Percentiles rank a stretch among this genome's conserved stretches.
These are phyloP conservation scores for Podarcis lilfordi DNA, from an alignment of 2,797 vertebrate genomes.

Conservation along the genomic window DNA sequence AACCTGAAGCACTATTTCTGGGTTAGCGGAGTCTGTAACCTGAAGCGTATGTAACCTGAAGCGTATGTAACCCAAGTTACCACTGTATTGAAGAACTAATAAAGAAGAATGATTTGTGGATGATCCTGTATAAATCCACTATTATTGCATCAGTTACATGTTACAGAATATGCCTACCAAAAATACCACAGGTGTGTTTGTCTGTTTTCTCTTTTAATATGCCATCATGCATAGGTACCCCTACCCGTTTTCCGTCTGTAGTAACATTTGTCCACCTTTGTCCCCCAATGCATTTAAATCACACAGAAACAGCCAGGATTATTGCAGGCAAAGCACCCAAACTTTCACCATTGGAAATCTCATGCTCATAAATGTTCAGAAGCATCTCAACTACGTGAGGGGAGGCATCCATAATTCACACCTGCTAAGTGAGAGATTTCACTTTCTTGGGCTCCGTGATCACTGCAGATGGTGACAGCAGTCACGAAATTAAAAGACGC, in stretches of 20 bases:
- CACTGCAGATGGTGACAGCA: too few species aligned
- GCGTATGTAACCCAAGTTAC: too few species aligned
- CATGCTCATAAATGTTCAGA: constrained; percentile 20
- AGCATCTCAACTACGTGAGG: constrained; percentile 11
- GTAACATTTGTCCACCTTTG: constrained; percentile 23
- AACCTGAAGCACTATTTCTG: too few species aligned
- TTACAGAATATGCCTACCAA: not conserved
- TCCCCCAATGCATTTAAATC: constrained; percentile 9
- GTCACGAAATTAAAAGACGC: too few species aligned
- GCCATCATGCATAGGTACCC: not conserved
- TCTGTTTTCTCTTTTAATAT: not conserved
- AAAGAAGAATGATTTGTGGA: too few species aligned
- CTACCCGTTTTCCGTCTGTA: not conserved
- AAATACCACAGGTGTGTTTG: not conserved
- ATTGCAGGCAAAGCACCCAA: not conserved
- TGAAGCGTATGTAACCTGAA: too few species aligned
- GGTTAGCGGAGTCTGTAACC: too few species aligned
- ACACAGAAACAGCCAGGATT: constrained; percentile 14
- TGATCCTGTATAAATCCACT: too few species aligned
- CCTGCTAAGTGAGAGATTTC: too few species aligned
- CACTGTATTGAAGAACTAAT: too few species aligned
- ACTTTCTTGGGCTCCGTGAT: too few species aligned
- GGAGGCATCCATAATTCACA: not conserved
- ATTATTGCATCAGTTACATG: too few species aligned
- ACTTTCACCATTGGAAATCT: not conserved